Evolutionary conservation across 2,888 invertebrate species (phyloP).

Genomic region (Petrophora chlorosata): DNA sequence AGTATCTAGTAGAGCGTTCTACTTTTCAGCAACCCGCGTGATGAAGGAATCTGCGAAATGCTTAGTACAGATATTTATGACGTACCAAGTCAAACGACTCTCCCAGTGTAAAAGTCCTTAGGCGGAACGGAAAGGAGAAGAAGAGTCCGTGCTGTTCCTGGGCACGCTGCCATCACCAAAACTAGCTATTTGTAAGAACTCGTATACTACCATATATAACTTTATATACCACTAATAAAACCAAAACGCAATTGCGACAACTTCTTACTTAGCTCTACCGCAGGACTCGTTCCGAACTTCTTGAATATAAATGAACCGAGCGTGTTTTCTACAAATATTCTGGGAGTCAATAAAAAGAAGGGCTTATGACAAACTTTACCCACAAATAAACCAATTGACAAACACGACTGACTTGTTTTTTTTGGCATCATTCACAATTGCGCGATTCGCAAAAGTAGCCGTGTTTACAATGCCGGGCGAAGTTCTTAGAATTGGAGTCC

Average conservation of each 20-base stretch:
- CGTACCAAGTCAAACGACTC: no score
- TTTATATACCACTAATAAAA: no score
- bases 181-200: no score
- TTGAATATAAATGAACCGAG: conserved; percentile 20
- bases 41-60: no score
- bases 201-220: no score
- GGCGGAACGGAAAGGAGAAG: no score
- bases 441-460: conserved; percentile 58
- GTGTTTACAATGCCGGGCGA: conserved; percentile 67
- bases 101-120: no score
- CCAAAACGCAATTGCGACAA: background rate
- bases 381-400: conserved; percentile 62
- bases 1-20: no score
- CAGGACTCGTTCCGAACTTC: conserved; percentile 10
- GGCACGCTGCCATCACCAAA: no score
- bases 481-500: conserved; percentile 42
- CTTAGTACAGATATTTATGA: no score
- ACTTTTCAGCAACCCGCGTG: no score
- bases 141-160: no score
- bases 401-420: conserved; percentile 65
- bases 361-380: conserved; percentile 45
- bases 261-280: background rate
- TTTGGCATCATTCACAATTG: conserved; percentile 60
- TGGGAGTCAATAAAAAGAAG: conserved; percentile 38
- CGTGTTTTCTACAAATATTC: conserved; percentile 24